Base-by-base conservation (phyloP, 2,113 vertebrate species). In the Callocephalon fimbriatum region DNA sequence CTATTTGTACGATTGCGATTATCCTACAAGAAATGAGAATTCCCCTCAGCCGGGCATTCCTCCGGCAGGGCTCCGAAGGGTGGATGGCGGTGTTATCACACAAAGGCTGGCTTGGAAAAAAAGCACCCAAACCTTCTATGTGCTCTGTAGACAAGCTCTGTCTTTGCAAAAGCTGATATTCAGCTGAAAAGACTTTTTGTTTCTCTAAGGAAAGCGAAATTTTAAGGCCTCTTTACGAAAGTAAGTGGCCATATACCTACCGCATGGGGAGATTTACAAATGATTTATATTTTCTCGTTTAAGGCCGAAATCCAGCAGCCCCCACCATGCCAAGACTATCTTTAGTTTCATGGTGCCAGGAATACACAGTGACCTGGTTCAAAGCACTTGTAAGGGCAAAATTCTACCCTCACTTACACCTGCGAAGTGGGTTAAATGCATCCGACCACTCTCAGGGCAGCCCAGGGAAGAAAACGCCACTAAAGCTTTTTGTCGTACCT, bases 361-460 rank as follows among this genome's bases (percentile, higher is more conserved):
- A 71, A 51, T 68, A 74, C 63, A 21, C 15, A 44, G 42, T 71
- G 68, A 42, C 73, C n/a, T 50, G 45, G 19, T 92, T 83, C 54
- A 84, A 88, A 94, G 50, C 48, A 8, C 45, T 91, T 67, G 9
- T 13, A 89, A 71, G 53, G 70, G 70, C 22, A 62, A 65, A 87
- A 95, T 73, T 85, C 70, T 76, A 44, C 40, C 66, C 62, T 72
- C 31, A 8, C 44, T 92, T 92, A 91, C 95, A 95, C 92, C 92
- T 92, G 88, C 15, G 6, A 47, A 54, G 29, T 37, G 42, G 21
- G 3, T 50, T 38, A 91, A 75, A 74, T 32, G 15, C 10, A 26
- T 48, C 44, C 31, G 32, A 59, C 44, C 10, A 6, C 26, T 63
- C 26, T 50, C 13, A 8, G 31, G 21, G 38, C 42, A 75, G 26